Percentiles rank a stretch among this genome's conserved stretches.
Evolutionary conservation across 2,888 invertebrate species (phyloP).

Genomic region (Oscheius sp.): DNA sequence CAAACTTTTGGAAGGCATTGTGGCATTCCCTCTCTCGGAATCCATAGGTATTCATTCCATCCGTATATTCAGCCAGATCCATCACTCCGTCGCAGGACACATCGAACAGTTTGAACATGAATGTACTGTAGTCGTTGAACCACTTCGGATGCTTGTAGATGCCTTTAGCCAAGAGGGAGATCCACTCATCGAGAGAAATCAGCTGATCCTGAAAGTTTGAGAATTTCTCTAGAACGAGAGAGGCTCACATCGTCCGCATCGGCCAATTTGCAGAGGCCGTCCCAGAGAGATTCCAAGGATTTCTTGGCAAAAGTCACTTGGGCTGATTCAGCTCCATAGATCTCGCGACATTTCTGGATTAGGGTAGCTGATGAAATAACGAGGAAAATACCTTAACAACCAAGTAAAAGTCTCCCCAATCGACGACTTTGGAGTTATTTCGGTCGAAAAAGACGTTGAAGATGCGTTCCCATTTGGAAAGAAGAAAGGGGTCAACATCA

Average conservation of each 20-base stretch:
- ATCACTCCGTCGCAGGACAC: conserved; percentile 67
- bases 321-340: conserved; percentile 69
- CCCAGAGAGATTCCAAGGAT: conserved; percentile 65
- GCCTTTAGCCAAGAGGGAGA: conserved; percentile 55
- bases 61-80: conserved; percentile 68
- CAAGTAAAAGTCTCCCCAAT: conserved; percentile 69
- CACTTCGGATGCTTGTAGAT: conserved; percentile 60
- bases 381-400: conserved; percentile 63
- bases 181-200: conserved; percentile 65
- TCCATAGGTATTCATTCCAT: conserved; percentile 68
- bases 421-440: conserved; percentile 62
- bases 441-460: conserved; percentile 68
- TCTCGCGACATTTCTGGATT: conserved; percentile 66
- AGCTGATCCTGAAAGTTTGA: conserved; percentile 50
- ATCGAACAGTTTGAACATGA: conserved; percentile 70
- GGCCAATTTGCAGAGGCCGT: conserved; percentile 63
- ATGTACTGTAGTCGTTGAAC: conserved; percentile 66
- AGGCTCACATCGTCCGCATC: conserved; percentile 53
- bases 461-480: conserved; percentile 68
- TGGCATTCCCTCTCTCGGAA: conserved; percentile 47
- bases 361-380: not conserved
- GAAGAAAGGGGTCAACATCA: conserved; percentile 63
- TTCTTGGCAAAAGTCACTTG: conserved; percentile 63
- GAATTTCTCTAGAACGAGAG: not conserved
- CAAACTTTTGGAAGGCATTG: conserved; percentile 58